A percentile compares a stretch with the other conserved stretches of the same genome.
Conservation (phyloP, 2,113 vertebrate species). For the Camelus bactrianus region DNA sequence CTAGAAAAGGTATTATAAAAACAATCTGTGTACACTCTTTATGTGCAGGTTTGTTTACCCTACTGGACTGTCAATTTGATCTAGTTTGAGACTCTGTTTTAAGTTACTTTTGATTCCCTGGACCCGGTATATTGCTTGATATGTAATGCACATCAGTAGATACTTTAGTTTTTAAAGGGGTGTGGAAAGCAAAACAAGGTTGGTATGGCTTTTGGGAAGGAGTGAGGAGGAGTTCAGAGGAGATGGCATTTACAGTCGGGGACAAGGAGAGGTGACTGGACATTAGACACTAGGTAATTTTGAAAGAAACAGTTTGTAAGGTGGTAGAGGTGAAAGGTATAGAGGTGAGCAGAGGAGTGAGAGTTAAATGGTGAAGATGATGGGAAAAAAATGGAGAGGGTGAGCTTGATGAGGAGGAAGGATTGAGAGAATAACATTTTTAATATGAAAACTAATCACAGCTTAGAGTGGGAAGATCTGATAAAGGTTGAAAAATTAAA, state of each 20-base stretch:
- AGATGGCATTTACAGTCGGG: not conserved
- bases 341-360: not conserved
- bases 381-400: not conserved
- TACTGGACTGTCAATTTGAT: not conserved
- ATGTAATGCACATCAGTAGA: not conserved
- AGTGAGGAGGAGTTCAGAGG: not conserved
- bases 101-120: not conserved
- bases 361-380: not conserved
- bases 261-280: not conserved
- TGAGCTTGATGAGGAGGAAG: not conserved
- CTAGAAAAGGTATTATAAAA: not conserved
- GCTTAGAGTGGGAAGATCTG: not conserved
- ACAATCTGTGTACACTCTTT: not conserved
- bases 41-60: not conserved
- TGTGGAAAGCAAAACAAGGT: not conserved
- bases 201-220: not conserved
- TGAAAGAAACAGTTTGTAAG: not conserved
- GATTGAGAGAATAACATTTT: not conserved
- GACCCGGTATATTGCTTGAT: not conserved
- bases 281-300: not conserved
- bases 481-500: not conserved
- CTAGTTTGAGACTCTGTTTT: not conserved
- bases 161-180: not conserved
- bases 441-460: not conserved
- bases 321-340: not conserved